Percentiles rank a stretch among this genome's conserved stretches.
phyloP scores from a whole-genome alignment of 92 coral and sea anemone genomes.

The Chrysogorgia sp. region DNA sequence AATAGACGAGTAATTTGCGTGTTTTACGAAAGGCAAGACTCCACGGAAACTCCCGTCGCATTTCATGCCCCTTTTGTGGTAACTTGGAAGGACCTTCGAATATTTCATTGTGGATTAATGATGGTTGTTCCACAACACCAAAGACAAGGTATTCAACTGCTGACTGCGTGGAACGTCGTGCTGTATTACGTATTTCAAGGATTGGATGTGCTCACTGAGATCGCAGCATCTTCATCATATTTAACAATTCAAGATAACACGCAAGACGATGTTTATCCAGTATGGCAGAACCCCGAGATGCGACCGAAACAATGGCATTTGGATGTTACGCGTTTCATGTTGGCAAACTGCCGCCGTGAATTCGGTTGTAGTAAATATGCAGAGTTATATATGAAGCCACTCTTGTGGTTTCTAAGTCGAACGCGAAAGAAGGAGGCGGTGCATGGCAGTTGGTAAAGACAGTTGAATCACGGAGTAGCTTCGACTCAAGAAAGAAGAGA shows the following conservation, averaged over 20 bases:
- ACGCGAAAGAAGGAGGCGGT: not conserved
- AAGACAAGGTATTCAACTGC: not conserved
- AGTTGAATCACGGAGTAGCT: not conserved
- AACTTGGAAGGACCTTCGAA: not conserved
- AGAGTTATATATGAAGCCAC: not conserved
- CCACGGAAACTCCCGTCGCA: slow-evolving; percentile 1
- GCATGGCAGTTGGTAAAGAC: not conserved
- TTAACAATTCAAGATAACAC: slow-evolving; percentile 3
- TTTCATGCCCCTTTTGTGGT: slow-evolving; percentile 12
- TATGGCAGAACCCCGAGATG: not conserved
- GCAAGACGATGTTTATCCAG: not conserved
- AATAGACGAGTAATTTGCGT: not conserved
- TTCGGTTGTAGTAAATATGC: not conserved
- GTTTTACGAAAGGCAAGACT: slow-evolving; percentile 1
- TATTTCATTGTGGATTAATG: slow-evolving; percentile 15
- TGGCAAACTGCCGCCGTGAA: not conserved
- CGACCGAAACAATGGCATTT: slow-evolving; percentile 7
- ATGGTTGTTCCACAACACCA: slow-evolving; percentile 15
- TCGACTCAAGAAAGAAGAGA: not conserved
- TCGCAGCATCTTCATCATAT: not conserved
- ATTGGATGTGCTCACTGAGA: not conserved
- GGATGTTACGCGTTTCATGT: not conserved
- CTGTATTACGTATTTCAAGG: not conserved
- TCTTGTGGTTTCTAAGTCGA: slow-evolving; percentile 1
- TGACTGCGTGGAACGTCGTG: not conserved